These are phyloP conservation scores for Philereme transversata DNA, from an alignment of 2,888 invertebrate species.

Conservation along the genomic window DNA sequence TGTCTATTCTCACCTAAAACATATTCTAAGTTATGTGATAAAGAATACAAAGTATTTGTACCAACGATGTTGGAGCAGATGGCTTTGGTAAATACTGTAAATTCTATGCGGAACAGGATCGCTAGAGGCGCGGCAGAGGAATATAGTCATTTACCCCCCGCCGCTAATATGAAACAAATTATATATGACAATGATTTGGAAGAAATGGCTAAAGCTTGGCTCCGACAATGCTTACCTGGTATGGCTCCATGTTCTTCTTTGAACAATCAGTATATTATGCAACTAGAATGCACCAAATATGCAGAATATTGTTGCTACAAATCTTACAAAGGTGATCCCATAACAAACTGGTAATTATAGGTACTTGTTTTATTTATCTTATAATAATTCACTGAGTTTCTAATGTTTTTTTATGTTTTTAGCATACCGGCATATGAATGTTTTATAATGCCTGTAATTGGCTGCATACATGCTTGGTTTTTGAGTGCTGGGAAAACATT, in stretches of 20 bases:
- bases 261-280: slow-evolving; percentile 59
- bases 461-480: slow-evolving; percentile 73
- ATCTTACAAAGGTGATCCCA: slow-evolving; percentile 35
- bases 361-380: background rate
- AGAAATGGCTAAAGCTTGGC: slow-evolving; percentile 67
- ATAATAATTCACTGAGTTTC: background rate
- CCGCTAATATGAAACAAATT: slow-evolving; percentile 73
- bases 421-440: slow-evolving; percentile 70
- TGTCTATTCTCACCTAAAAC: slow-evolving; percentile 59
- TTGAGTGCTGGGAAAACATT: slow-evolving; percentile 58
- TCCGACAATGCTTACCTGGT: slow-evolving; percentile 72
- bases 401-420: slow-evolving; percentile 30
- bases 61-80: slow-evolving; percentile 58
- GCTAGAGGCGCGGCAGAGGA: slow-evolving; percentile 55
- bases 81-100: slow-evolving; percentile 65
- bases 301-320: slow-evolving; percentile 61
- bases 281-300: slow-evolving; percentile 71
- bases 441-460: slow-evolving; percentile 62
- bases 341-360: slow-evolving; percentile 55
- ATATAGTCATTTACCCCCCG: slow-evolving; percentile 66
- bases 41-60: slow-evolving; percentile 50
- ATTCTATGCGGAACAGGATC: slow-evolving; percentile 73
- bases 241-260: slow-evolving; percentile 69
- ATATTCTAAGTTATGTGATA: slow-evolving; percentile 59
- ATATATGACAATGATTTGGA: slow-evolving; percentile 71